Percentiles rank a stretch among this genome's conserved stretches.
These are phyloP conservation scores for Coregonus sp. DNA, from an alignment of 2,797 vertebrate species.

Conservation along the genomic window DNA sequence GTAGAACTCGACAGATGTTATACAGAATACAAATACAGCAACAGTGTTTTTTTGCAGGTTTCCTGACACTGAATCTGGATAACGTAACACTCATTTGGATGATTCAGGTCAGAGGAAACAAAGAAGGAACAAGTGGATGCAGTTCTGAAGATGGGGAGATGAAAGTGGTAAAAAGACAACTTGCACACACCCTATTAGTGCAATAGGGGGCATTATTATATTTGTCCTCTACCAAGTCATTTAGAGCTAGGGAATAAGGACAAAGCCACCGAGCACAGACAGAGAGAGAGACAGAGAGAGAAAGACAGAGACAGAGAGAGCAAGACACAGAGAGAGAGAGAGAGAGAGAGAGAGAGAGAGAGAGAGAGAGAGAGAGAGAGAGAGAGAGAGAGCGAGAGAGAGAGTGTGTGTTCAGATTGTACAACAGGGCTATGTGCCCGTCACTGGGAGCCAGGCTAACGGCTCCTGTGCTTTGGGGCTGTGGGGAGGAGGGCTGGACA, in stretches of 20 bases:
- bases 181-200: constrained; percentile 10
- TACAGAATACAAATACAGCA: not conserved
- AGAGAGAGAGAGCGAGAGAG: not conserved
- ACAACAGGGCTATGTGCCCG: constrained; percentile 22
- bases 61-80: not conserved
- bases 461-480: constrained; percentile 7
- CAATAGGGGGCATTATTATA: not conserved
- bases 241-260: constrained; percentile 4
- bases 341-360: not conserved
- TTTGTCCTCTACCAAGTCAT: constrained; percentile 26
- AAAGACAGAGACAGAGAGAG: too few species aligned
- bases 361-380: not conserved
- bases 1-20: not conserved
- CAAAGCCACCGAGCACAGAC: not conserved
- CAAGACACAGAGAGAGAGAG: too few species aligned
- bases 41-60: not conserved
- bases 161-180: not conserved
- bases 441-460: not conserved
- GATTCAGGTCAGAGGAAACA: not conserved
- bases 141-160: constrained; percentile 1
- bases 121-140: not conserved
- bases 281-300: not conserved
- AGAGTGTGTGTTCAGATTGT: not conserved
- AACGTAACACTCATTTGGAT: not conserved
- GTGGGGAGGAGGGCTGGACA: constrained; percentile 44